Conservation (phyloP, 1,140 invertebrate genomes). For the Saxidomus purpurata region DNA sequence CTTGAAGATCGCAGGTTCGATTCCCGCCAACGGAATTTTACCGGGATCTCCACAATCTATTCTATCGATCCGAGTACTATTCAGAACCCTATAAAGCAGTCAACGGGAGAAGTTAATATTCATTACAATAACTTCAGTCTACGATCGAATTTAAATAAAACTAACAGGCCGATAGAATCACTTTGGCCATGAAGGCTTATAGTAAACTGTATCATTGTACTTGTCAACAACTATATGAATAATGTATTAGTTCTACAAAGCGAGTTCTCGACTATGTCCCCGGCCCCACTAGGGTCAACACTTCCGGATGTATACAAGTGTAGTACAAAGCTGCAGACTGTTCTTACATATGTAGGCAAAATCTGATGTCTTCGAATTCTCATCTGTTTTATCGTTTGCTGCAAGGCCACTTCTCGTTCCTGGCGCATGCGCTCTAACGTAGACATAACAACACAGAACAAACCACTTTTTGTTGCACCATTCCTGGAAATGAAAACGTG, state of each 20-base stretch:
- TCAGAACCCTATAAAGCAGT: background rate
- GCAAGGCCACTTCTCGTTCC: slow-evolving; percentile 85
- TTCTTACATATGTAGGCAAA: slow-evolving; percentile 54
- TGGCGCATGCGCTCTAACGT: slow-evolving; percentile 83
- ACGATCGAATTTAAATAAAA: no score
- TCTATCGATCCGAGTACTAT: background rate
- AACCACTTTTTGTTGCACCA: slow-evolving; percentile 83
- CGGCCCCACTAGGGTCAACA: no score
- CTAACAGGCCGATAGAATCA: no score
- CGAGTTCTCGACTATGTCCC: no score
- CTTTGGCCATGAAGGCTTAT: no score
- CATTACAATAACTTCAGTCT: no score
- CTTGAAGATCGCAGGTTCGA: no score
- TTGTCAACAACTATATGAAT: no score
- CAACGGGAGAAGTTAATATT: background rate
- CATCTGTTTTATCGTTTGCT: slow-evolving; percentile 84
- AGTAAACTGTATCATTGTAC: no score
- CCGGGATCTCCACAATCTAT: background rate
- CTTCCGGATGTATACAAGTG: no score
- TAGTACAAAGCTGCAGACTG: background rate
- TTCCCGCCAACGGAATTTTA: background rate
- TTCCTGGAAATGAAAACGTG: slow-evolving; percentile 77
- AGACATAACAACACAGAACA: slow-evolving; percentile 83
- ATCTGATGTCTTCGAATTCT: slow-evolving; percentile 75
- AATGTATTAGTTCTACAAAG: no score